Evolutionary conservation across 2,113 vertebrate species (phyloP).

Genomic region (Lontra canadensis): DNA sequence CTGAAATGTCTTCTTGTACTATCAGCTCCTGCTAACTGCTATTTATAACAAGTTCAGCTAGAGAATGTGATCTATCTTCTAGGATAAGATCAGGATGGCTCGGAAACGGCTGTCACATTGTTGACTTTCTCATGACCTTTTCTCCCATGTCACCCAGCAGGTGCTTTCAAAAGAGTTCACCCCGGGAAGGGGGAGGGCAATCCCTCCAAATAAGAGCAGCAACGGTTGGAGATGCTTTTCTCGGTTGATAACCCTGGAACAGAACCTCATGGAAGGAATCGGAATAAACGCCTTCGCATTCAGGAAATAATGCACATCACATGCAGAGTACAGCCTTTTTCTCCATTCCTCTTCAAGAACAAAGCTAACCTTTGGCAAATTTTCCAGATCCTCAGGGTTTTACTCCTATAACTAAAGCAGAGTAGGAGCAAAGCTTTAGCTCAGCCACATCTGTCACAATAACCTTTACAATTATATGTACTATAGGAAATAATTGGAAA

Average conservation of each 20-base stretch:
- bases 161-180: slow-evolving; percentile 57
- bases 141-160: slow-evolving; percentile 54
- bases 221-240: slow-evolving; percentile 49
- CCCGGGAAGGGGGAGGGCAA: neutral
- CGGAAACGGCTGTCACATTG: slow-evolving; percentile 51
- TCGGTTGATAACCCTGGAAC: slow-evolving; percentile 49
- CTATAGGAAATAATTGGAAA: neutral
- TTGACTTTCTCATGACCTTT: slow-evolving; percentile 77
- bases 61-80: slow-evolving; percentile 52
- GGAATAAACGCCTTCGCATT: slow-evolving; percentile 10
- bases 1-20: neutral
- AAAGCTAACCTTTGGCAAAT: neutral
- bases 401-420: neutral
- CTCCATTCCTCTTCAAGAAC: neutral
- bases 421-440: neutral
- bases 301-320: neutral
- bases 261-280: neutral
- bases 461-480: neutral
- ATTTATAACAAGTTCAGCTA: slow-evolving; percentile 63
- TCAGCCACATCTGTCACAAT: neutral
- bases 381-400: neutral
- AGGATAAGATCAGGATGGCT: slow-evolving; percentile 67
- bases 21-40: neutral
- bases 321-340: neutral
- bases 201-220: neutral